Base-by-base conservation (phyloP, 2,888 invertebrate species). In the Charanyca ferruginea region DNA sequence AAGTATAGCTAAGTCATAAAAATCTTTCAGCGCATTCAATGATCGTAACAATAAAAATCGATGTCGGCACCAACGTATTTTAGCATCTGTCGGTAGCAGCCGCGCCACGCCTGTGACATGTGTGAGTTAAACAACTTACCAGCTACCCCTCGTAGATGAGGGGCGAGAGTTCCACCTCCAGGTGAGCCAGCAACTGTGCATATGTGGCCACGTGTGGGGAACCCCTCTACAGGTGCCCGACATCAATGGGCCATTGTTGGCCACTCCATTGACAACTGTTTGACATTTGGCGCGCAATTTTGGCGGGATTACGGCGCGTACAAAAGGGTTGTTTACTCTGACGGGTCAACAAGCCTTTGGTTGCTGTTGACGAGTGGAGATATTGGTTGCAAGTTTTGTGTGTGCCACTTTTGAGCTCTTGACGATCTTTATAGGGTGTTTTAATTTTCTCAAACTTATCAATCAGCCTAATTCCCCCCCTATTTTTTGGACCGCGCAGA, bases 11-110 rank as follows among this genome's bases (percentile, higher is more conserved):
- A 67, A n/a, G n/a, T n/a, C n/a, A 53, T 64, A 74, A 69, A 70
- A 73, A 74, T 69, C 48, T 73, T 72, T 77, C 59, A 73, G 61
- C 51, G 38, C 54, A 66, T 81, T 83, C 77, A 85, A 86, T 49
- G 45, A 85, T 81, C 54, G 66, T 81, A 85, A 90, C 90, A 92
- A 91, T 90, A 85, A 89, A 88, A 90, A 89, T 91, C 90, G 87
- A 91, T 89, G 91, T 90, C 88, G 87, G 89, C 89, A 86, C 84
- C 87, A 95, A 95, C 95, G 95, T 92, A 95, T 95, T 95, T 94
- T 94, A 94, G 94, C 95, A 95, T 95, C 95, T 95, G 95, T 93
- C 94, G 87, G 90, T 88, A 88, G 92, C 94, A 94, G 94, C 95
- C 94, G 94, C n/a, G n/a, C n/a, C n/a, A n/a, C n/a, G n/a, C 91